Evolutionary conservation across 2,797 vertebrate species (phyloP), one percentile per base, ranked within the genome.

Genomic region (Otolemur crassicaudatus): DNA sequence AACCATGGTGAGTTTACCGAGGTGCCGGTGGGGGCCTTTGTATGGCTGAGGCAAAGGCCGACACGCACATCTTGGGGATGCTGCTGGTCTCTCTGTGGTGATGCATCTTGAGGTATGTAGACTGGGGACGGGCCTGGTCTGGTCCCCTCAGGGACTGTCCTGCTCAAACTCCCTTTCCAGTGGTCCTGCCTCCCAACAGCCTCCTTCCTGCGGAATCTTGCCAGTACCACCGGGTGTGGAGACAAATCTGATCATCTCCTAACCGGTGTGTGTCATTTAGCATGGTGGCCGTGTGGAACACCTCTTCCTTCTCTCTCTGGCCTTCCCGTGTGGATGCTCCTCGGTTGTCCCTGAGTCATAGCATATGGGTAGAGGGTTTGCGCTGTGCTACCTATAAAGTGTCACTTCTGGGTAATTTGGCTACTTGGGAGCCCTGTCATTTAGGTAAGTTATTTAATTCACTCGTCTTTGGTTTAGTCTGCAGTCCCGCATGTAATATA

Each of bases 201-300:
- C 12, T 12, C 9, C 29, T 60, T 14, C 17, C 34, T n/a, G 5
- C 3, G 89, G 14, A 46, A 82, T 43, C 13, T 19, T 9, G 1
- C 25, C 43, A 49, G 2, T 7, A 72, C 0, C 16, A 13, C 69
- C 14, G 3, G 22, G 75, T 7, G 1, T 10, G 53, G 61, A 60
- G 63, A 31, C 2, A 20, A 49, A 34, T 19, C n/a, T 56, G 34
- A 25, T 10, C 16, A 3, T 27, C 17, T 34, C 29, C n/a, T 34
- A 12, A 56, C 12, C 23, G 13, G 29, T 16, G 80, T 46, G 5
- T 19, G 9, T 22, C 77, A 79, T 34, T 60, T 19, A 6, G 22
- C 7, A 17, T 22, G 23, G 1, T 0, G 0, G 46, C 29, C 29
- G 12, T 14, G 53, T 25, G 22, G 2, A 7, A 7, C 2, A 23